Conservation (phyloP, 2,113 vertebrate genomes). For the Australoheros scitulus region DNA sequence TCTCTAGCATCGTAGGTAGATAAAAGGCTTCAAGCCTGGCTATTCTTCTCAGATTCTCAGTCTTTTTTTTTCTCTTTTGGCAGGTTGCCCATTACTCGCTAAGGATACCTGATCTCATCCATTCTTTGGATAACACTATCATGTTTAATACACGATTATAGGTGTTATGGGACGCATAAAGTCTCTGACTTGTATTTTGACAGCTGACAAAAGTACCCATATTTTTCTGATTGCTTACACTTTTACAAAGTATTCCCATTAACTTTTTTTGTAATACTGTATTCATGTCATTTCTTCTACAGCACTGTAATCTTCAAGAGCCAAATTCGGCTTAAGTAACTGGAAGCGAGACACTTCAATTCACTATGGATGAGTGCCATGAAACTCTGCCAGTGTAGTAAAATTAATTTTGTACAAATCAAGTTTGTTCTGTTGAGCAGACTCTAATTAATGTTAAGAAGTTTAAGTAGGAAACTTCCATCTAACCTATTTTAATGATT, state of each 20-base stretch:
- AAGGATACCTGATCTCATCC: neutral
- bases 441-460: constrained; percentile 10
- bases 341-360: constrained; percentile 21
- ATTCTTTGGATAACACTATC: constrained; percentile 15
- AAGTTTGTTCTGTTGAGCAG: constrained; percentile 10
- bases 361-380: neutral
- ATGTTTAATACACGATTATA: neutral
- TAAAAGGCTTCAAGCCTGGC: constrained; percentile 22
- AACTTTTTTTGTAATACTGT: neutral
- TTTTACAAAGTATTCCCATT: neutral
- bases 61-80: constrained; percentile 11
- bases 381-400: constrained; percentile 15
- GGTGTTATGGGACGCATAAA: neutral
- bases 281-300: neutral
- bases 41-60: constrained; percentile 16
- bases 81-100: constrained; percentile 23
- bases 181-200: constrained; percentile 12
- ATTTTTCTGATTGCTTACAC: neutral
- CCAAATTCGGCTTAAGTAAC: constrained; percentile 14
- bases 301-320: constrained; percentile 1
- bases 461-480: constrained; percentile 6
- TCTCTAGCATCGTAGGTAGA: constrained; percentile 4
- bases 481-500: constrained; percentile 4
- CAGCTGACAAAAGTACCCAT: neutral
- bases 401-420: constrained; percentile 17